A percentile compares a stretch with the other conserved stretches of the same genome.
These are phyloP conservation scores for Drosophila nannoptera DNA, from an alignment of 1,140 invertebrate species.

Conservation along the genomic window DNA sequence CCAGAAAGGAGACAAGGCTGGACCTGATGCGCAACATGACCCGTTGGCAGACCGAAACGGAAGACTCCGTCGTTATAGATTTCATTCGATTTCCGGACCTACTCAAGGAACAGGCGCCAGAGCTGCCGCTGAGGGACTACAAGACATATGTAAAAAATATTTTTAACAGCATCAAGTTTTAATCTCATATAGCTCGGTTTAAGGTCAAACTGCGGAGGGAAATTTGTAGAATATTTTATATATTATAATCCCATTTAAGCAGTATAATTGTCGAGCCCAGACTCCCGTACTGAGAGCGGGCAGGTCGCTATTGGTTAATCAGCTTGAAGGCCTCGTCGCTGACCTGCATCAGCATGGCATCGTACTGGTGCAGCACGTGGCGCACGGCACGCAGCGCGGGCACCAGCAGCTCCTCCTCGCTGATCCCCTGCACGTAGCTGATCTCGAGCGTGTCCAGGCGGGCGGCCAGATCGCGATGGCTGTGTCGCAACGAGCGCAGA, in stretches of 20 bases:
- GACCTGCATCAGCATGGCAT: slow-evolving; percentile 27
- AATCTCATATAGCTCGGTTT: too few species aligned
- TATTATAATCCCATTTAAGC: too few species aligned
- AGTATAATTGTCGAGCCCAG: too few species aligned
- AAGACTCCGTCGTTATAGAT: slow-evolving; percentile 29
- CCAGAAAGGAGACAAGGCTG: slow-evolving; percentile 13
- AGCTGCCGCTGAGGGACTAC: slow-evolving; percentile 56
- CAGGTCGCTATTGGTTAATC: slow-evolving; percentile 48
- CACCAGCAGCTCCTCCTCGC: slow-evolving; percentile 24
- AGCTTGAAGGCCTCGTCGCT: slow-evolving; percentile 31
- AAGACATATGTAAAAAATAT: slow-evolving; percentile 38
- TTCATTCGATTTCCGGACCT: slow-evolving; percentile 45
- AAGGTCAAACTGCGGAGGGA: too few species aligned
- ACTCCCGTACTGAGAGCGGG: too few species aligned
- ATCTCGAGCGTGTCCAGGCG: slow-evolving; percentile 44
- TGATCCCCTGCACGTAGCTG: slow-evolving; percentile 23
- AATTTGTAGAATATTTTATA: too few species aligned
- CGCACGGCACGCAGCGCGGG: slow-evolving; percentile 23
- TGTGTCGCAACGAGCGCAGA: slow-evolving; percentile 26
- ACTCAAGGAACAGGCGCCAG: slow-evolving; percentile 31
- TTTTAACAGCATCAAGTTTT: too few species aligned
- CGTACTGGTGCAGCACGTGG: slow-evolving; percentile 30
- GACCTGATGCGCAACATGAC: slow-evolving; percentile 46
- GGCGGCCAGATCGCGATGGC: slow-evolving; percentile 29
- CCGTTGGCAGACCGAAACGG: slow-evolving; percentile 28